Evolutionary conservation across 2,888 invertebrate species (phyloP).

Genomic region (Machimus rusticus): DNA sequence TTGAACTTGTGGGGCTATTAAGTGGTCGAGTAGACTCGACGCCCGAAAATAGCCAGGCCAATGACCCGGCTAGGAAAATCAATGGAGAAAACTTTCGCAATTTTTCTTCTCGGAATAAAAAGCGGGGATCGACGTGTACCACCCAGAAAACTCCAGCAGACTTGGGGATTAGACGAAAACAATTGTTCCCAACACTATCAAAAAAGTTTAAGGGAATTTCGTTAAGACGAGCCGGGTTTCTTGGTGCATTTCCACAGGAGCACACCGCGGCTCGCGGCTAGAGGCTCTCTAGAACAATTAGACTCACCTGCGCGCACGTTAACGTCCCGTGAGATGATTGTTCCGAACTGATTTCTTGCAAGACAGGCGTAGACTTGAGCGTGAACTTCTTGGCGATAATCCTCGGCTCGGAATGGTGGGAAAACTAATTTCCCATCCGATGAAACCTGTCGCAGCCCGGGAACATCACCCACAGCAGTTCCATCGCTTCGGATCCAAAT

Average conservation of each 20-base stretch:
- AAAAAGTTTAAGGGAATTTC: neutral
- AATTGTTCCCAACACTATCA: neutral
- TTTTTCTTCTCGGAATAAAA: constrained; percentile 13
- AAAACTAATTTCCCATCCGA: constrained; percentile 93
- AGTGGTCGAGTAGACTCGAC: neutral
- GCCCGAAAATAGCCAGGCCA: neutral
- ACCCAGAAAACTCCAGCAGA: neutral
- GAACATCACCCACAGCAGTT: constrained; percentile 88
- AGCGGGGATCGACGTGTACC: neutral
- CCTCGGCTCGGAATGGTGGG: constrained; percentile 92
- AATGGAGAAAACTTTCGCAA: constrained; percentile 14
- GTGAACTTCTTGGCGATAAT: constrained; percentile 92
- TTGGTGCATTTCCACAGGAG: constrained; percentile 32
- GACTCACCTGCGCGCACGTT: constrained; percentile 91
- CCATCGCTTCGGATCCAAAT: constrained; percentile 94
- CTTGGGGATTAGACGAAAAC: neutral
- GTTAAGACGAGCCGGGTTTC: neutral
- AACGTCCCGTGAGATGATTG: constrained; percentile 89
- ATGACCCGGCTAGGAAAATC: neutral
- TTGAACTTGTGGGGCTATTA: neutral
- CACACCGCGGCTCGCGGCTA: constrained; percentile 42
- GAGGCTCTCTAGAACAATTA: constrained; percentile 54
- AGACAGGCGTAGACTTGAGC: constrained; percentile 93
- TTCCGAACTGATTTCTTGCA: constrained; percentile 88
- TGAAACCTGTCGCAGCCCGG: constrained; percentile 84